Conservation (phyloP, 2,113 vertebrate species). For the Talpa occidentalis region DNA sequence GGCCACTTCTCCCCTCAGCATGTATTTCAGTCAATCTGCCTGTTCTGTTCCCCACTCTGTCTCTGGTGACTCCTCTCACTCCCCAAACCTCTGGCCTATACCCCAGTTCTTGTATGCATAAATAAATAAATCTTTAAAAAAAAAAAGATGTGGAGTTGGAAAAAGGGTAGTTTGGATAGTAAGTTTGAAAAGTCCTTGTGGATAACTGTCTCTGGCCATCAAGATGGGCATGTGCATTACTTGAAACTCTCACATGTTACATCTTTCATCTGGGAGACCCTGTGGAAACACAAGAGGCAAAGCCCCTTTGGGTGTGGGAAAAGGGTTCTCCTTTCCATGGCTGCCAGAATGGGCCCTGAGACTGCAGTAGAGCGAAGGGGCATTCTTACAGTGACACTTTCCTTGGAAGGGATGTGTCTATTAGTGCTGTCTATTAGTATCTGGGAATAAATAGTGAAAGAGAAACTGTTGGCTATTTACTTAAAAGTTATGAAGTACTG, state of each 20-base stretch:
- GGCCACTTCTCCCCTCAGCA: too few species aligned
- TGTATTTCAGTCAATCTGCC: too few species aligned
- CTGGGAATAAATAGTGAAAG: not conserved
- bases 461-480: not conserved
- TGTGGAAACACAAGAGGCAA: not conserved
- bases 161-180: not conserved
- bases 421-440: not conserved
- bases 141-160: not conserved
- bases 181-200: not conserved
- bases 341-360: not conserved
- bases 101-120: too few species aligned
- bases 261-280: not conserved
- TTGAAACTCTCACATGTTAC: not conserved
- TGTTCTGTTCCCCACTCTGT: too few species aligned
- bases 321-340: not conserved
- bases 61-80: too few species aligned
- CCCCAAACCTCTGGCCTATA: too few species aligned
- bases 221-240: not conserved
- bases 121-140: too few species aligned
- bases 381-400: not conserved
- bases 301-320: not conserved
- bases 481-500: not conserved
- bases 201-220: not conserved
- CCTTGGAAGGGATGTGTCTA: not conserved
- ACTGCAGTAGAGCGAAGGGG: not conserved